These are phyloP conservation scores for Cromileptes altivelis DNA, from an alignment of 2,113 vertebrate genomes.

Conservation along the genomic window DNA sequence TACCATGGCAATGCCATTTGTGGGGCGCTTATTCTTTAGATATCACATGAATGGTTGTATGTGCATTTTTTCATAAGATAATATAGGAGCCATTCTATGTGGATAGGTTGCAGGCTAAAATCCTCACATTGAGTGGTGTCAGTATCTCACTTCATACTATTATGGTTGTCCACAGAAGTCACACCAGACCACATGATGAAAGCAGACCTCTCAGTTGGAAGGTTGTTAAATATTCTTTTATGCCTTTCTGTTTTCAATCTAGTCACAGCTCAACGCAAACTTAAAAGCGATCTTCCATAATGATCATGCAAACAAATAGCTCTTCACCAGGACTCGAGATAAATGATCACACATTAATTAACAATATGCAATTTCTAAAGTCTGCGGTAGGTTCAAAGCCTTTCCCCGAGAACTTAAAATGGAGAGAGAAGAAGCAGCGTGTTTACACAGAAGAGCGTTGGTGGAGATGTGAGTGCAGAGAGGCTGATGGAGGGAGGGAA, in stretches of 20 bases:
- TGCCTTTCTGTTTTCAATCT: background rate
- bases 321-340: conserved; percentile 34
- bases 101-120: no score
- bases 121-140: background rate
- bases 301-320: conserved; percentile 51
- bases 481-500: conserved; percentile 57
- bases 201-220: conserved; percentile 7
- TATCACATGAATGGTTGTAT: no score
- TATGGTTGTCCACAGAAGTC: background rate
- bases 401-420: conserved; percentile 7
- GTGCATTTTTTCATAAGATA: no score
- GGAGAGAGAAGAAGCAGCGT: conserved; percentile 18
- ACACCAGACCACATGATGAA: background rate
- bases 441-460: conserved; percentile 43
- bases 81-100: no score
- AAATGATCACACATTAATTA: conserved; percentile 44
- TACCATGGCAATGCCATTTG: no score
- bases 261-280: conserved; percentile 8
- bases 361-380: conserved; percentile 46
- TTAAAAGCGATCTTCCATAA: conserved; percentile 16
- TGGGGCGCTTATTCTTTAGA: no score
- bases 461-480: conserved; percentile 51
- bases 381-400: conserved; percentile 36
- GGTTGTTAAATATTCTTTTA: background rate
- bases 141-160: background rate